Conservation (phyloP, 2,797 vertebrate species). For the Enteromius argenteus region DNA sequence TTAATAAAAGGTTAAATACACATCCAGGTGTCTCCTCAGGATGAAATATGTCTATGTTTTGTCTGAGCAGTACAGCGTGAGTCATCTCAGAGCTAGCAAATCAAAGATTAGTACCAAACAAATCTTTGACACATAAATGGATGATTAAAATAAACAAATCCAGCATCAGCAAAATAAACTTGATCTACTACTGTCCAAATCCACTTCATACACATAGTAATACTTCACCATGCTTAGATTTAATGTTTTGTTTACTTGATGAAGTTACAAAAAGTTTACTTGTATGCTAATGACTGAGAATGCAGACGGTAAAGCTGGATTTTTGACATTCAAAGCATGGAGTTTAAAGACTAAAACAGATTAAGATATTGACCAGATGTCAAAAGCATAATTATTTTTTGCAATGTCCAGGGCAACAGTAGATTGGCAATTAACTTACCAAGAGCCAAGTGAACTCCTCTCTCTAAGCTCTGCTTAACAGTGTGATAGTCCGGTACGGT, state of each 20-base stretch:
- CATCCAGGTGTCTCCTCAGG: neutral
- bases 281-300: neutral
- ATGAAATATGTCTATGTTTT: neutral
- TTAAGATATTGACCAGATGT: slow-evolving; percentile 13
- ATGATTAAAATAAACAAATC: slow-evolving; percentile 19
- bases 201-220: neutral
- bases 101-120: slow-evolving; percentile 15
- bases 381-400: slow-evolving; percentile 31
- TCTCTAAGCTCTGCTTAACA: slow-evolving; percentile 64
- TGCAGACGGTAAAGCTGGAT: neutral
- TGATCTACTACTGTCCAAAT: slow-evolving; percentile 2
- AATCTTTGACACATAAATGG: slow-evolving; percentile 5
- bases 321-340: neutral
- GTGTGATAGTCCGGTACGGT: slow-evolving; percentile 71
- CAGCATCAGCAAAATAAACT: neutral
- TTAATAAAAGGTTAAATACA: neutral
- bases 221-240: neutral
- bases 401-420: slow-evolving; percentile 46
- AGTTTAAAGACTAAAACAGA: neutral
- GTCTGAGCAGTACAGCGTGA: slow-evolving; percentile 1
- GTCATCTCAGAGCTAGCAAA: neutral
- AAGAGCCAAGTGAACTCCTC: slow-evolving; percentile 63
- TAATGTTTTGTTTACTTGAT: neutral
- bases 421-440: slow-evolving; percentile 72
- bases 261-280: neutral